Conservation (phyloP, 1,140 invertebrate genomes). For the Magallana ariakensis region DNA sequence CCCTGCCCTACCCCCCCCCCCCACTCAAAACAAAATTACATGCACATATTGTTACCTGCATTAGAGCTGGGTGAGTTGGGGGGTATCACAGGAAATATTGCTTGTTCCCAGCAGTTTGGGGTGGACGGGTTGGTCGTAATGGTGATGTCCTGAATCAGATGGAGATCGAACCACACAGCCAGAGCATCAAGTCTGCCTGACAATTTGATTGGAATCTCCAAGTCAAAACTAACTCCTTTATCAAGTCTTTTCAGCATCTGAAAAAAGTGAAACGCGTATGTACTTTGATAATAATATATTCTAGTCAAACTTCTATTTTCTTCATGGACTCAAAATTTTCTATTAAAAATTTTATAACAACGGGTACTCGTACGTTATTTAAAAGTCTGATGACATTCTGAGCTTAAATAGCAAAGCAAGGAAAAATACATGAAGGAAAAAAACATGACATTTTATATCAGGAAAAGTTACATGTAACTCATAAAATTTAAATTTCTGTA, state of each 20-base stretch:
- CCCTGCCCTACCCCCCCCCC: too few relatives aligned
- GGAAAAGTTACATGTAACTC: too few relatives aligned
- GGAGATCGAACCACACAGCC: constrained; percentile 87
- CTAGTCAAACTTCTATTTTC: too few relatives aligned
- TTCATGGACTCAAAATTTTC: too few relatives aligned
- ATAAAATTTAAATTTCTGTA: too few relatives aligned
- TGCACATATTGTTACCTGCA: background rate
- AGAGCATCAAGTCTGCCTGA: constrained; percentile 84
- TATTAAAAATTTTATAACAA: too few relatives aligned
- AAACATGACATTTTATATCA: too few relatives aligned
- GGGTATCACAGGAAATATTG: constrained; percentile 82
- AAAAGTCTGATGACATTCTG: too few relatives aligned
- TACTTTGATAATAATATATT: background rate
- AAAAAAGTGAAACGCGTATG: constrained; percentile 43
- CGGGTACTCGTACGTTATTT: too few relatives aligned
- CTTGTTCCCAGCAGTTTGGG: constrained; percentile 87
- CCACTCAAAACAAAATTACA: too few relatives aligned
- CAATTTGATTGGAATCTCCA: constrained; percentile 52
- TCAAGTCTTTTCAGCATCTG: background rate
- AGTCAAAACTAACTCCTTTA: background rate
- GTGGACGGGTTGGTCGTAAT: constrained; percentile 80
- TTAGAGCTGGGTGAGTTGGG: constrained; percentile 13
- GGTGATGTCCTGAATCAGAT: constrained; percentile 84
- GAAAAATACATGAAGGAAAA: too few relatives aligned
- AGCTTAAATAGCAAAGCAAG: too few relatives aligned